Percentiles rank a stretch among this genome's conserved stretches.
phyloP scores from a whole-genome alignment of 2,888 invertebrate species.

The Epinotia ramella region DNA sequence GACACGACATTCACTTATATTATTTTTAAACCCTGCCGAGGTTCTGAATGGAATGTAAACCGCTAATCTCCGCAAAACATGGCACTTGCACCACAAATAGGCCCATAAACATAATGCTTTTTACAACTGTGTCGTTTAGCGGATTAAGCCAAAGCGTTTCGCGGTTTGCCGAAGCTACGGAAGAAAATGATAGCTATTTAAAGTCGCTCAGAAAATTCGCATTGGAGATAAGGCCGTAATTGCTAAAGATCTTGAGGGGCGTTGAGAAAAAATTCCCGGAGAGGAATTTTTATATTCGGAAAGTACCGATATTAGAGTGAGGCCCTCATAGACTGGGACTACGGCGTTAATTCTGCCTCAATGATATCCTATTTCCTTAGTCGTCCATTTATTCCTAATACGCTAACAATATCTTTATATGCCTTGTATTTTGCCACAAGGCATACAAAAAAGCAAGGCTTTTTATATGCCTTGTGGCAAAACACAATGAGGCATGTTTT shows the following conservation, averaged over 20 bases:
- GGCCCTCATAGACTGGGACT: conserved; percentile 16
- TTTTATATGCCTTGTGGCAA: too few relatives aligned
- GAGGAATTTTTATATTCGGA: conserved; percentile 61
- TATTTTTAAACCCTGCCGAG: neutral
- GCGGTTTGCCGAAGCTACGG: conserved; percentile 61
- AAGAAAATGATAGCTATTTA: conserved; percentile 78
- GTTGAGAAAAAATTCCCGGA: conserved; percentile 57
- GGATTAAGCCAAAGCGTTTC: conserved; percentile 64
- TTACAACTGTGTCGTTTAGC: conserved; percentile 62
- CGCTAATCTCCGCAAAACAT: conserved; percentile 31
- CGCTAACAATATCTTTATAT: too few relatives aligned
- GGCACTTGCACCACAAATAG: conserved; percentile 49
- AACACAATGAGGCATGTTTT: too few relatives aligned
- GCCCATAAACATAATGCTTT: conserved; percentile 61
- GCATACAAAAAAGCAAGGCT: too few relatives aligned
- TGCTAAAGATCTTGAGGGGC: conserved; percentile 70
- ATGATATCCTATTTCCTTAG: neutral
- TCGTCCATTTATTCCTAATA: neutral
- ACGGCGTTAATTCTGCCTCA: neutral
- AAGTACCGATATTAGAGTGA: conserved; percentile 57
- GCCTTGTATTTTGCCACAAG: too few relatives aligned
- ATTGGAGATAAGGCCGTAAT: conserved; percentile 76
- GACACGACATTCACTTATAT: neutral
- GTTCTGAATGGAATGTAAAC: conserved; percentile 6
- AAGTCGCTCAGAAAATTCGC: conserved; percentile 77